phyloP scores from a whole-genome alignment of 2,797 vertebrate species.

The Mionectes olivaceus region DNA sequence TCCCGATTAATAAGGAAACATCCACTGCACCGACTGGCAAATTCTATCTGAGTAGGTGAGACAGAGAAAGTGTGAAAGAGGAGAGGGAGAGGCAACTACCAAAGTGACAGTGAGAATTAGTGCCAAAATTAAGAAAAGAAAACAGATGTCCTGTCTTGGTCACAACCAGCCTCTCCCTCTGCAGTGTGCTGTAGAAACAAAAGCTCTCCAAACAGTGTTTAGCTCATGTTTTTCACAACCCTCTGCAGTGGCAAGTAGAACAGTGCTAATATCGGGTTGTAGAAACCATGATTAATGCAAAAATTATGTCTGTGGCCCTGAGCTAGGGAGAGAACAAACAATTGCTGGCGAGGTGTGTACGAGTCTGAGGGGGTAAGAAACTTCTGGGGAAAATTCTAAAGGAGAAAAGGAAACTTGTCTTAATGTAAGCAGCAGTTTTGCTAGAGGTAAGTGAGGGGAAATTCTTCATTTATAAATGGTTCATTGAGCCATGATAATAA shows the following conservation, averaged over 20 bases:
- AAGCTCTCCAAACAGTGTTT: background rate
- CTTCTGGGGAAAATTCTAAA: background rate
- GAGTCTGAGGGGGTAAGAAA: background rate
- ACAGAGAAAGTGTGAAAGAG: background rate
- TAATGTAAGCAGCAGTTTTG: constrained; percentile 59
- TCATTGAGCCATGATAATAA: constrained; percentile 80
- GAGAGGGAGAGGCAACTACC: background rate
- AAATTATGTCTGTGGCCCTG: background rate
- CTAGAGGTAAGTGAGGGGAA: constrained; percentile 76
- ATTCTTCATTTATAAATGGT: constrained; percentile 78
- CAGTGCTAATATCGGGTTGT: background rate
- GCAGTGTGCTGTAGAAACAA: background rate
- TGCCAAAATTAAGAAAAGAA: background rate
- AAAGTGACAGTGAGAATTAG: background rate
- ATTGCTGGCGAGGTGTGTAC: background rate
- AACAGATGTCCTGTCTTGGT: background rate
- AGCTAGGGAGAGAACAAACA: constrained; percentile 22
- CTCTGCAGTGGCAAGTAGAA: background rate
- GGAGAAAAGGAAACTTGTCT: constrained; percentile 15
- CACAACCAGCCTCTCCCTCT: background rate
- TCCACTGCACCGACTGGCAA: background rate
- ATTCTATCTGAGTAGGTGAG: background rate
- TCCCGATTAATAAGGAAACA: background rate
- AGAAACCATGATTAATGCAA: background rate
- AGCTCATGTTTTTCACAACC: background rate